Percentiles rank a stretch among this genome's conserved stretches.
phyloP scores from a whole-genome alignment of 2,888 invertebrate species.

The Volucella bombylans region DNA sequence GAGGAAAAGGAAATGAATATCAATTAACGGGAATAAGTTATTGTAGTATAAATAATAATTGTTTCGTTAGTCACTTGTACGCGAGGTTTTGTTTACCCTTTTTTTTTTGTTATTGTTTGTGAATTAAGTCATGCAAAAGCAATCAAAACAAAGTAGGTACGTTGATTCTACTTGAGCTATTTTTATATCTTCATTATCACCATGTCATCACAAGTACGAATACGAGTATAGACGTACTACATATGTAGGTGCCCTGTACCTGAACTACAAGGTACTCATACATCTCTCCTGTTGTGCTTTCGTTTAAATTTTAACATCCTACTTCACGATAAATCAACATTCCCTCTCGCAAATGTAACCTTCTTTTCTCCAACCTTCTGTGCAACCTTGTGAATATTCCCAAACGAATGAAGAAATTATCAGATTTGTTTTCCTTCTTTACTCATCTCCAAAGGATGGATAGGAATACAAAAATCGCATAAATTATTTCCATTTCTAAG shows the following conservation, averaged over 20 bases:
- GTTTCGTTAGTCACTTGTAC: constrained; percentile 1
- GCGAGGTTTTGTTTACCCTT: constrained; percentile 14
- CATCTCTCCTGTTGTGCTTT: constrained; percentile 28
- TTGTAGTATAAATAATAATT: neutral
- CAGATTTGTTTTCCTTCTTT: constrained; percentile 8
- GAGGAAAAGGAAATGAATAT: neutral
- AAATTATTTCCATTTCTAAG: neutral
- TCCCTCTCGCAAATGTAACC: constrained; percentile 11
- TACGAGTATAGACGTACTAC: too few species aligned
- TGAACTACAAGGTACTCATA: neutral
- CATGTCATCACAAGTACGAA: constrained; percentile 28
- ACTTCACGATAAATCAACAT: constrained; percentile 61
- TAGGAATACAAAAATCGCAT: neutral
- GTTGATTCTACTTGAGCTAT: constrained; percentile 64
- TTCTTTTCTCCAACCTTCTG: constrained; percentile 16
- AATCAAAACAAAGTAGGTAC: constrained; percentile 59
- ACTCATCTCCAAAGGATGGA: neutral
- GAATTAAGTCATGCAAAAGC: constrained; percentile 52
- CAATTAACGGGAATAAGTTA: constrained; percentile 23
- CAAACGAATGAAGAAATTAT: constrained; percentile 21
- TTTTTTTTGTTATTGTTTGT: constrained; percentile 24
- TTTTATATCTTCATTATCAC: constrained; percentile 49
- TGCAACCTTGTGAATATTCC: constrained; percentile 42
- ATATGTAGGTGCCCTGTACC: too few species aligned
- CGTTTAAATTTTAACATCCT: constrained; percentile 60